phyloP scores from a whole-genome alignment of 2,888 invertebrate genomes.

The Eupeodes latifasciatus region DNA sequence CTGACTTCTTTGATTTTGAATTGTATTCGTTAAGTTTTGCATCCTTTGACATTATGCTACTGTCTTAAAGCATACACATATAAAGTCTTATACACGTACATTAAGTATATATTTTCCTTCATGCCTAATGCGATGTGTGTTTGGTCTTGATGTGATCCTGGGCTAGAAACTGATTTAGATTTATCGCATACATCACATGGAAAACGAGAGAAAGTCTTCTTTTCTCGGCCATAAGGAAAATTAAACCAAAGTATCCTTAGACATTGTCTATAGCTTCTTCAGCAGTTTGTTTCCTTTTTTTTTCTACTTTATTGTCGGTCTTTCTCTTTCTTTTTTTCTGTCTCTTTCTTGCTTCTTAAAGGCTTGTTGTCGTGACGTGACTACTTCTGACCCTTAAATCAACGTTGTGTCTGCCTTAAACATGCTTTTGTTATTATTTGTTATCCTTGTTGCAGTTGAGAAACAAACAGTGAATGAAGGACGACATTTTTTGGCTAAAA shows the following conservation, averaged over 20 bases:
- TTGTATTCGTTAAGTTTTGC: constrained; percentile 69
- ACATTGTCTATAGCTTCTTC: constrained; percentile 51
- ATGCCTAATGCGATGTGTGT: constrained; percentile 48
- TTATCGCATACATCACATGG: constrained; percentile 54
- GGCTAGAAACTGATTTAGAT: constrained; percentile 70
- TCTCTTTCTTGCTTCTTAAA: neutral
- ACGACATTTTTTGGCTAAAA: constrained; percentile 71
- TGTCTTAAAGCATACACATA: constrained; percentile 57
- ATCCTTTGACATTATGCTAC: constrained; percentile 73
- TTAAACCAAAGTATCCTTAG: constrained; percentile 68
- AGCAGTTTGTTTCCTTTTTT: neutral
- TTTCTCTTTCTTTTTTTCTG: neutral
- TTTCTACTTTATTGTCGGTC: neutral
- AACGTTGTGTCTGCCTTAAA: constrained; percentile 52
- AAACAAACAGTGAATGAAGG: constrained; percentile 67
- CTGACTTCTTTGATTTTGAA: constrained; percentile 72
- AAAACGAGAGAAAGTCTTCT: constrained; percentile 57
- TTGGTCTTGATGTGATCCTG: constrained; percentile 52
- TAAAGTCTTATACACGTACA: constrained; percentile 12
- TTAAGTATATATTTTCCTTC: neutral
- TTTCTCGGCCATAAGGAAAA: constrained; percentile 62
- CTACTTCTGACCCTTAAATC: constrained; percentile 56
- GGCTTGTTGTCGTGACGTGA: neutral
- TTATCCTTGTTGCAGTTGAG: constrained; percentile 63
- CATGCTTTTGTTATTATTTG: constrained; percentile 73